Conservation (phyloP, 2,113 vertebrate species). For the Oncorhynchus masou region DNA sequence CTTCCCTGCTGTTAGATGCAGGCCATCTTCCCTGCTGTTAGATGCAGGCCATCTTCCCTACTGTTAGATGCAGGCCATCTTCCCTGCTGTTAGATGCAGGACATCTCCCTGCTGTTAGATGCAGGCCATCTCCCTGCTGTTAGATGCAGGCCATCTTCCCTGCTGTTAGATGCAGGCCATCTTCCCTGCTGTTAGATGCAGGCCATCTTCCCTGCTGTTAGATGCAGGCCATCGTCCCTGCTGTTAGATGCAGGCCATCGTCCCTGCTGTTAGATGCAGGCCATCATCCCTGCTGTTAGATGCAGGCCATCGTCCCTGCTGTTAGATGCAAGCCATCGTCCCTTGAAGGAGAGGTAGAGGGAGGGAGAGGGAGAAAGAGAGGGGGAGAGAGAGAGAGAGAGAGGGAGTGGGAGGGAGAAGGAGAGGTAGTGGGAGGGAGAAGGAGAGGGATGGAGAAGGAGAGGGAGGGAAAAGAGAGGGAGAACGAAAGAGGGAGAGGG, state of each 20-base stretch:
- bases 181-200: too few species aligned
- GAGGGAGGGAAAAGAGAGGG: background rate
- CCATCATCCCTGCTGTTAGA: too few species aligned
- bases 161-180: too few species aligned
- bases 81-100: background rate
- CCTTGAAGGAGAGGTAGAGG: background rate
- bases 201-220: too few species aligned
- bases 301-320: too few species aligned
- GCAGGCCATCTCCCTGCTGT: too few species aligned
- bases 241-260: constrained; percentile 65
- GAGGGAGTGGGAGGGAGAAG: accelerated
- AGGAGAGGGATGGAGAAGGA: constrained; percentile 7
- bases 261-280: background rate
- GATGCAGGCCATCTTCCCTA: constrained; percentile 3
- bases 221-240: background rate
- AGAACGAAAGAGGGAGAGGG: too few species aligned
- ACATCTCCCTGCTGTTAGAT: too few species aligned
- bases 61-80: constrained; percentile 65
- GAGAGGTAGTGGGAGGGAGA: accelerated
- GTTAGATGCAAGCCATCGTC: constrained; percentile 11
- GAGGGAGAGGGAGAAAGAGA: background rate
- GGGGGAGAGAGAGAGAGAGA: background rate
- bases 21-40: too few species aligned
- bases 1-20: too few species aligned
- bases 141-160: too few species aligned